Evolutionary conservation across 2,797 vertebrate species (phyloP), one percentile per base, ranked within the genome.

Genomic region (Dermochelys coriacea): DNA sequence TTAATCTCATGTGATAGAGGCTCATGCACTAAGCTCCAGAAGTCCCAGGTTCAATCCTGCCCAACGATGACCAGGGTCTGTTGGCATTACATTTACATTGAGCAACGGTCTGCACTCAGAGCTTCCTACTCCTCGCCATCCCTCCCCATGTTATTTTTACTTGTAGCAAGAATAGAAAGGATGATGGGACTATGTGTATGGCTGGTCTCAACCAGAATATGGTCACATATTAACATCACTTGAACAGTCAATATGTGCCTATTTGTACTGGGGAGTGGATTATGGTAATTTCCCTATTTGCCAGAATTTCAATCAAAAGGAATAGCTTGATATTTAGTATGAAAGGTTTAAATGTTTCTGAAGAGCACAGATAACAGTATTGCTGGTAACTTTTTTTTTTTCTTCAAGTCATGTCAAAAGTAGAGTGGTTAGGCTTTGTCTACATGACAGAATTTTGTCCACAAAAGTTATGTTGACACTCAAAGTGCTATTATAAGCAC

Each of bases 301-400:
- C 93, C 95, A 91, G 85, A 96, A 93, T 95, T 93, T 85, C 77
- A 85, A 88, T 97, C 84, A 83, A 54, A 84, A 90, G 85, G 83
- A 97, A 93, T 92, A 95, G 97, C 90, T 95, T 97, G 96, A 96
- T 95, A 96, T 95, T 97, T 96, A 49, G 31, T 93, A 88, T 93
- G 90, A 94, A 97, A 96, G 91, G 95, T 95, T 92, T 95, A 75
- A 93, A 95, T 77, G 82, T 84, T 96, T 84, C 96, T 85, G 91
- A 49, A 52, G 93, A 71, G 75, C 86, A 93, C 93, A 93, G 52
- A 91, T 91, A 93, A 86, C 91, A 81, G 47, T 15, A 75, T 15
- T 57, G 55, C 88, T 34, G 12, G 31, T 61, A 82, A 87, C 52
- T 64, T 19, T 37, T 0, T 86, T 49, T 1, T 27, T 41, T 41